phyloP scores from a whole-genome alignment of 2,888 invertebrate species.

The Sesamia inferens region DNA sequence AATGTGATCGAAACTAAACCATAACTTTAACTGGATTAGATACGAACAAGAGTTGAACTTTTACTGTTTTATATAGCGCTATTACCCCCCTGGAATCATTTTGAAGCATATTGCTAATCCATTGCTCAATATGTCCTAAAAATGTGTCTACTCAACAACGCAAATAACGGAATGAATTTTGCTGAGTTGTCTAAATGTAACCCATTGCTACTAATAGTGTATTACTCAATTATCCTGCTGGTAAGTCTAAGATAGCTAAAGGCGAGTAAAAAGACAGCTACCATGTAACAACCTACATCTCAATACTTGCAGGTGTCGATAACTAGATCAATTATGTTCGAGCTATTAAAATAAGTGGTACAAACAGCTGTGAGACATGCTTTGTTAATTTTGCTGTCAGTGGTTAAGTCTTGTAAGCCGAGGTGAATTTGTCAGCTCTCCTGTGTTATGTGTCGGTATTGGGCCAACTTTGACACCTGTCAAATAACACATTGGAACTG shows the following conservation, averaged over 20 bases:
- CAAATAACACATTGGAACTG: background rate
- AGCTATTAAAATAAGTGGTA: conserved; percentile 34
- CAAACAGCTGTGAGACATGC: conserved; percentile 26
- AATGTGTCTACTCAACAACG: too few species aligned
- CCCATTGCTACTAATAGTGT: too few species aligned
- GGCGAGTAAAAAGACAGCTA: conserved; percentile 8
- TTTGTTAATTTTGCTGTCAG: conserved; percentile 33
- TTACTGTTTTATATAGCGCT: too few species aligned
- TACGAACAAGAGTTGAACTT: too few species aligned
- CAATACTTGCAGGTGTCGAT: conserved; percentile 47
- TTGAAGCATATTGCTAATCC: too few species aligned
- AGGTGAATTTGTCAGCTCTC: background rate
- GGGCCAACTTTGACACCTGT: background rate
- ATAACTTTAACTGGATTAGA: too few species aligned
- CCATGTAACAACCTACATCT: conserved; percentile 20
- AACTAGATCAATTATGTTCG: conserved; percentile 48
- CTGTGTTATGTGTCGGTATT: background rate
- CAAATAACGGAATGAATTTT: too few species aligned
- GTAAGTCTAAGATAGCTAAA: background rate
- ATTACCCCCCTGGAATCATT: too few species aligned
- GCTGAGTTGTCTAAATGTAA: too few species aligned
- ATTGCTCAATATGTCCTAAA: too few species aligned
- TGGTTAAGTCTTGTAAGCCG: background rate
- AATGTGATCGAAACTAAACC: too few species aligned
- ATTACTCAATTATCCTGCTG: background rate